A percentile compares a stretch with the other conserved stretches of the same genome.
phyloP scores from a whole-genome alignment of 2,888 invertebrate species.

The Proisotoma minuta region DNA sequence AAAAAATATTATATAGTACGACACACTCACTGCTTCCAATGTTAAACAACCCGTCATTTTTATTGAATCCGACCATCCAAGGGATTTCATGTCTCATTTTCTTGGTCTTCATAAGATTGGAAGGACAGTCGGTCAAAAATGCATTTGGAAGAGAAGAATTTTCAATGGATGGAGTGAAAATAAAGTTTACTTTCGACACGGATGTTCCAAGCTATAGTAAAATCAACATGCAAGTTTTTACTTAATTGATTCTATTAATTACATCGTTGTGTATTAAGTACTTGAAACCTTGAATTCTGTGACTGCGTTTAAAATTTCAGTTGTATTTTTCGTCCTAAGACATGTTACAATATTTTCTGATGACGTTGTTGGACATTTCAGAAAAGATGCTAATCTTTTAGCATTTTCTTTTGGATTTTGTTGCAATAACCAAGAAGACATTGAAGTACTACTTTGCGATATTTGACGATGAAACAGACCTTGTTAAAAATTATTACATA shows the following conservation, averaged over 20 bases:
- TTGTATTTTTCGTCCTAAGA: not conserved
- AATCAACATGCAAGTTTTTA: not conserved
- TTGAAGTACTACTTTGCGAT: not conserved
- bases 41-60: not conserved
- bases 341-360: not conserved
- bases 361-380: not conserved
- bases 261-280: too few species aligned
- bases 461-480: not conserved
- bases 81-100: not conserved
- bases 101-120: not conserved
- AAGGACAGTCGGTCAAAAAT: not conserved
- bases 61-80: not conserved
- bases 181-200: not conserved
- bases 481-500: not conserved
- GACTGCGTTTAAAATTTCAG: not conserved
- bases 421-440: not conserved
- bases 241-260: too few species aligned
- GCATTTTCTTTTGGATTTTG: not conserved
- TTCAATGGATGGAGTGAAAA: not conserved
- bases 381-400: not conserved
- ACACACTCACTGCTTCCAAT: not conserved
- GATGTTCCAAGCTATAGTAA: not conserved
- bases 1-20: too few species aligned
- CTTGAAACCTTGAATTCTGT: not conserved
- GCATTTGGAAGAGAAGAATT: not conserved